A percentile compares a stretch with the other conserved stretches of the same genome.
These are phyloP conservation scores for Ranitomeya variabilis DNA, from an alignment of 2,113 vertebrate species.

Conservation along the genomic window DNA sequence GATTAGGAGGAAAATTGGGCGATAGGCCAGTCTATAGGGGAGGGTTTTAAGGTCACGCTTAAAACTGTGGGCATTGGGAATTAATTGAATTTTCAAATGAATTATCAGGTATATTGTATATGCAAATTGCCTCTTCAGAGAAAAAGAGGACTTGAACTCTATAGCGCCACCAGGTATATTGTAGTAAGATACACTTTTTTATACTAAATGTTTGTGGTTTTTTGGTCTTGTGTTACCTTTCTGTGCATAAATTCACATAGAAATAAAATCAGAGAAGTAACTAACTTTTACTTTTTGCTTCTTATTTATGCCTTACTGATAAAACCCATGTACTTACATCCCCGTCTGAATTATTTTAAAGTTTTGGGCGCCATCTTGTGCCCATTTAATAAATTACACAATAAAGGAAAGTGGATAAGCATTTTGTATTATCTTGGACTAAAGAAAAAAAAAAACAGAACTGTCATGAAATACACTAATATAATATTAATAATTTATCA, in stretches of 20 bases:
- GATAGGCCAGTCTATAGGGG: too few relatives aligned
- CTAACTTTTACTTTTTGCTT: neutral
- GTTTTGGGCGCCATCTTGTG: conserved; percentile 53
- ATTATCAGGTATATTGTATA: neutral
- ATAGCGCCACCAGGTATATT: neutral
- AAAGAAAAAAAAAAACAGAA: neutral
- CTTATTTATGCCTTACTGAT: too few relatives aligned
- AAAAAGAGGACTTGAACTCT: too few relatives aligned
- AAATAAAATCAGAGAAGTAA: neutral
- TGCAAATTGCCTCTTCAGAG: too few relatives aligned
- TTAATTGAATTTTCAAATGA: too few relatives aligned
- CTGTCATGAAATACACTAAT: too few relatives aligned
- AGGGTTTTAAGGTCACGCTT: too few relatives aligned
- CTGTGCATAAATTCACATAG: neutral
- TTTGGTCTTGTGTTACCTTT: neutral
- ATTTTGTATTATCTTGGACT: neutral
- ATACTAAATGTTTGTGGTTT: neutral
- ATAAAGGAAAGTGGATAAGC: neutral
- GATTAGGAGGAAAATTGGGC: too few relatives aligned
- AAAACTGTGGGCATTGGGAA: too few relatives aligned
- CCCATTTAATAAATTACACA: neutral
- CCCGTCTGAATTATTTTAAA: neutral
- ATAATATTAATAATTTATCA: too few relatives aligned
- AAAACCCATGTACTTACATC: neutral
- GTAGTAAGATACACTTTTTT: neutral